phyloP scores from a whole-genome alignment of 2,888 invertebrate species.

The Strigamia maritima region DNA sequence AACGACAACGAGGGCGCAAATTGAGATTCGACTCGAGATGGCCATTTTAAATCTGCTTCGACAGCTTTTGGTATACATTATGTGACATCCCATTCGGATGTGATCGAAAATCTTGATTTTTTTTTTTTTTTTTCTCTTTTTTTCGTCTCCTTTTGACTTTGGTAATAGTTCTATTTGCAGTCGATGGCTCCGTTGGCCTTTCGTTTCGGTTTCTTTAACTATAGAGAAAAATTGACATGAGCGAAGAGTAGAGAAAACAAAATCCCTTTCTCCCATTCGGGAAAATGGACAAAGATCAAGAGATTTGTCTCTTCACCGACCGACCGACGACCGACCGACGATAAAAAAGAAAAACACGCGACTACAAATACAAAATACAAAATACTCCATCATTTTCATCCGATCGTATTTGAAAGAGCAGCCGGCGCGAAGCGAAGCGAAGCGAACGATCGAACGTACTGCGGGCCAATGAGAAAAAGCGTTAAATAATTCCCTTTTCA shows the following conservation, averaged over 20 bases:
- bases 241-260: not conserved
- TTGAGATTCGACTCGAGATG: not conserved
- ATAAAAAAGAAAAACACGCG: not conserved
- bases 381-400: too few relatives aligned
- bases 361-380: too few relatives aligned
- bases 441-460: too few relatives aligned
- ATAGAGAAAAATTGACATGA: not conserved
- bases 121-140: too few relatives aligned
- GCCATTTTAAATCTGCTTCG: not conserved
- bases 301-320: not conserved
- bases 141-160: not conserved
- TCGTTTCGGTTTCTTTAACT: not conserved
- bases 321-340: not conserved
- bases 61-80: not conserved
- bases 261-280: conserved; percentile 15
- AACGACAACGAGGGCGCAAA: not conserved
- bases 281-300: conserved; percentile 10
- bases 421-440: too few relatives aligned
- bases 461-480: too few relatives aligned
- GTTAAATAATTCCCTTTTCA: too few relatives aligned
- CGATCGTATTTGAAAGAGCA: too few relatives aligned
- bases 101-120: not conserved
- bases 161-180: conserved; percentile 10
- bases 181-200: conserved; percentile 10
- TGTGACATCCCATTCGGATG: conserved; percentile 4